phyloP scores from a whole-genome alignment of 2,888 invertebrate genomes.

The Patella depressa region DNA sequence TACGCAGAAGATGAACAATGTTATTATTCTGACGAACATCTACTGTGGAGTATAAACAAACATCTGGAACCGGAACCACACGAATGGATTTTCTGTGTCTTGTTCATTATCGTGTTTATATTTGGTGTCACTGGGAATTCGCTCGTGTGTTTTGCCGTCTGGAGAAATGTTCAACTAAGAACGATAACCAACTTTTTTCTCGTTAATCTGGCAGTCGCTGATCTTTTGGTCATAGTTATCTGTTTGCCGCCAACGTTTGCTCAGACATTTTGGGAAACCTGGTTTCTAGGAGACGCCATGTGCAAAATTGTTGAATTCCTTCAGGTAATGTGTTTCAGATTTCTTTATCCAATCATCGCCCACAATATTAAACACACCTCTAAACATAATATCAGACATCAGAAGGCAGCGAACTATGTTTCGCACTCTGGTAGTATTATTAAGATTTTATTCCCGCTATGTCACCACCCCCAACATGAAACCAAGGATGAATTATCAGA shows the following conservation, averaged over 20 bases:
- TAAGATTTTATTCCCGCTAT: no score
- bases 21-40: conserved; percentile 34
- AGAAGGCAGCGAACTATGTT: no score
- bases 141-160: conserved; percentile 89
- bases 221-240: conserved; percentile 89
- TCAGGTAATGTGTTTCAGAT: conserved; percentile 78
- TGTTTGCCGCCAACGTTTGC: conserved; percentile 90
- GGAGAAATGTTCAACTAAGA: conserved; percentile 88
- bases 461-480: no score
- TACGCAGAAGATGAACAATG: conserved; percentile 26
- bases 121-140: conserved; percentile 89
- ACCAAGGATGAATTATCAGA: no score
- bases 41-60: conserved; percentile 45
- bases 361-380: no score
- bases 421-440: no score
- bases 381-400: no score
- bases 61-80: conserved; percentile 70
- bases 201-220: conserved; percentile 87
- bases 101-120: conserved; percentile 84
- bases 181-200: conserved; percentile 95
- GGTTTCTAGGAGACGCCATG: conserved; percentile 85
- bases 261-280: conserved; percentile 93
- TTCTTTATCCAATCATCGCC: no score
- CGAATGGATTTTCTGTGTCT: conserved; percentile 84
- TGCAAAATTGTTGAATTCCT: conserved; percentile 92